phyloP scores from a whole-genome alignment of 2,888 invertebrate genomes.

The Cremastinae sp. region DNA sequence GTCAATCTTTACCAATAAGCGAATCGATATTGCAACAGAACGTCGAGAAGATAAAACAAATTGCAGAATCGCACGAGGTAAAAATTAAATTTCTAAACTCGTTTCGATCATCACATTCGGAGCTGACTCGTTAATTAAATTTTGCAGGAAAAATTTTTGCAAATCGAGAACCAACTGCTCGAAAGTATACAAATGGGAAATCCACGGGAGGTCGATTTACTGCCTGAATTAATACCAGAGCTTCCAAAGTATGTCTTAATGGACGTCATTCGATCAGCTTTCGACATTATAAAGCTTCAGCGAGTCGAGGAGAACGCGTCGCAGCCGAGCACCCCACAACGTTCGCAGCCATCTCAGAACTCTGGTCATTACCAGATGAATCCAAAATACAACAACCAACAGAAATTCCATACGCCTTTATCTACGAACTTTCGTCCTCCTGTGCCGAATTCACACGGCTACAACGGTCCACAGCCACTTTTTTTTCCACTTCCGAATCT shows the following conservation, averaged over 20 bases:
- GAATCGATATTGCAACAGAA: conserved; percentile 1
- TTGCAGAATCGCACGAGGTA: conserved; percentile 28
- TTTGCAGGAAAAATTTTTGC: conserved; percentile 43
- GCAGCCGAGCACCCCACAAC: too few species aligned
- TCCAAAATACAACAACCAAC: not conserved
- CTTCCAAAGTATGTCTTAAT: conserved; percentile 28
- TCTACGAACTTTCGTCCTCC: not conserved
- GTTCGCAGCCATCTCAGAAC: not conserved
- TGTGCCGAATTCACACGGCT: not conserved
- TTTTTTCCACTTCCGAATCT: too few species aligned
- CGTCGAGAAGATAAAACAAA: conserved; percentile 26
- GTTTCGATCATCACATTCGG: too few species aligned
- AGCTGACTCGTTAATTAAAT: not conserved
- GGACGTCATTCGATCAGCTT: conserved; percentile 28
- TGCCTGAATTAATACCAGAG: conserved; percentile 5
- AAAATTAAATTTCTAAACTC: not conserved
- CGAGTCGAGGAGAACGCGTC: too few species aligned
- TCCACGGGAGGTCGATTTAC: conserved; percentile 21
- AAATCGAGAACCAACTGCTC: conserved; percentile 34
- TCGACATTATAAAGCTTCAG: not conserved
- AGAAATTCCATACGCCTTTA: not conserved
- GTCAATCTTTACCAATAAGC: conserved; percentile 14
- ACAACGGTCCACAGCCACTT: not conserved
- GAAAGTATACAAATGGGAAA: conserved; percentile 6
- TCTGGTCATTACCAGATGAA: not conserved